Conservation (phyloP, 2,888 invertebrate species). For the Crossocerus cetratus region DNA sequence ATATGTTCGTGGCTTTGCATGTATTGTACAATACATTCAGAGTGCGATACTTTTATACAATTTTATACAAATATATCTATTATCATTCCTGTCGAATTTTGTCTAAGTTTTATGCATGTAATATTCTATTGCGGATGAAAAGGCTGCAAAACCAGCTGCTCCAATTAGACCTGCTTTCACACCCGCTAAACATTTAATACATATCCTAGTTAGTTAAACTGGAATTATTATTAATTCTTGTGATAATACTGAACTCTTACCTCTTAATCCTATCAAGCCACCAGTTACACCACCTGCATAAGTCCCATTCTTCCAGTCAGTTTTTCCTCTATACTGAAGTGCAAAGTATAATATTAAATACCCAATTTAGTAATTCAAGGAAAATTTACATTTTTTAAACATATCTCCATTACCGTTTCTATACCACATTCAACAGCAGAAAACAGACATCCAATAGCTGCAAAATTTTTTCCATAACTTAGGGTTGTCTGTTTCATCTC, state of each 20-base stretch:
- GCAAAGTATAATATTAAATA: too few relatives aligned
- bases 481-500: slow-evolving; percentile 96
- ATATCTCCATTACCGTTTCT: slow-evolving; percentile 84
- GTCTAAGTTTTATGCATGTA: slow-evolving; percentile 84
- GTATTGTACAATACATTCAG: slow-evolving; percentile 43
- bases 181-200: slow-evolving; percentile 84
- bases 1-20: slow-evolving; percentile 40
- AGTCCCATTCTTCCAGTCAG: slow-evolving; percentile 98
- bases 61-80: slow-evolving; percentile 56
- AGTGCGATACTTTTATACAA: slow-evolving; percentile 51
- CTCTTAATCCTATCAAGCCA: slow-evolving; percentile 91
- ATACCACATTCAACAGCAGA: slow-evolving; percentile 96
- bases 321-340: slow-evolving; percentile 88
- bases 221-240: not conserved
- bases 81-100: slow-evolving; percentile 31
- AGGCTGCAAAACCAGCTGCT: slow-evolving; percentile 97
- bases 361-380: not conserved
- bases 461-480: slow-evolving; percentile 98
- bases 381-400: not conserved
- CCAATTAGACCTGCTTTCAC: slow-evolving; percentile 95
- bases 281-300: slow-evolving; percentile 96
- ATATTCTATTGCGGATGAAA: slow-evolving; percentile 97
- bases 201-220: slow-evolving; percentile 1
- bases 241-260: slow-evolving; percentile 72
- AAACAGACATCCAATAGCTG: slow-evolving; percentile 95